These are phyloP conservation scores for Magallana gigas DNA, from an alignment of 1,140 invertebrate genomes.

Conservation along the genomic window DNA sequence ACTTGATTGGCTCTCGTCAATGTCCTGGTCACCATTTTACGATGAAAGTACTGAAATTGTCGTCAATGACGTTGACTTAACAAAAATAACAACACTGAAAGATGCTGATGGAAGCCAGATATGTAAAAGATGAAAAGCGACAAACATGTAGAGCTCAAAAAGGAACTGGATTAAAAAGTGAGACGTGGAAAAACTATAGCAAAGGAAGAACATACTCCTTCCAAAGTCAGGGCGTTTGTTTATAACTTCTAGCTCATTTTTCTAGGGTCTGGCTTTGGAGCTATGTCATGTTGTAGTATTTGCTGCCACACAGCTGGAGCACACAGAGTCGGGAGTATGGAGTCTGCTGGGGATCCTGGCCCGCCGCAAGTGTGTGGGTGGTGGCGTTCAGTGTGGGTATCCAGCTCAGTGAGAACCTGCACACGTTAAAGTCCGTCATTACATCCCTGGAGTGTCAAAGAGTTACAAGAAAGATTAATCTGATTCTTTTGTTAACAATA, in stretches of 20 bases:
- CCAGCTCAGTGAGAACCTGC: constrained; percentile 82
- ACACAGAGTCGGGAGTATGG: constrained; percentile 83
- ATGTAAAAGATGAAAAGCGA: neutral
- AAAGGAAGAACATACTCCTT: constrained; percentile 13
- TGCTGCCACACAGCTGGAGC: constrained; percentile 51
- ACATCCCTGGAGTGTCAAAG: constrained; percentile 67
- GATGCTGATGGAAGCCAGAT: neutral
- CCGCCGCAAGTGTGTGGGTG: constrained; percentile 85
- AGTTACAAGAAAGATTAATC: constrained; percentile 7
- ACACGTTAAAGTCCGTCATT: constrained; percentile 79
- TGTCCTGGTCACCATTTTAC: neutral
- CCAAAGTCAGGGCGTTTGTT: constrained; percentile 66
- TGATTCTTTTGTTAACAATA: constrained; percentile 81
- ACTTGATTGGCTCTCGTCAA: constrained; percentile 76
- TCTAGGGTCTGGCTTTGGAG: constrained; percentile 74
- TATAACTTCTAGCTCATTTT: constrained; percentile 70
- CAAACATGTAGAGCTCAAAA: neutral
- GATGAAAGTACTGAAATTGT: neutral
- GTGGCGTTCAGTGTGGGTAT: constrained; percentile 89
- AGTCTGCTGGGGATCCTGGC: constrained; percentile 83
- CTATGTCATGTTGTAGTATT: too few relatives aligned
- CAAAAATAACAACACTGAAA: neutral
- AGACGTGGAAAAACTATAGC: neutral
- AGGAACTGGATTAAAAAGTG: neutral
- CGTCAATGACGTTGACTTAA: neutral